These are phyloP conservation scores for Rhopalosiphum maidis DNA, from an alignment of 1,140 invertebrate species.

Conservation along the genomic window DNA sequence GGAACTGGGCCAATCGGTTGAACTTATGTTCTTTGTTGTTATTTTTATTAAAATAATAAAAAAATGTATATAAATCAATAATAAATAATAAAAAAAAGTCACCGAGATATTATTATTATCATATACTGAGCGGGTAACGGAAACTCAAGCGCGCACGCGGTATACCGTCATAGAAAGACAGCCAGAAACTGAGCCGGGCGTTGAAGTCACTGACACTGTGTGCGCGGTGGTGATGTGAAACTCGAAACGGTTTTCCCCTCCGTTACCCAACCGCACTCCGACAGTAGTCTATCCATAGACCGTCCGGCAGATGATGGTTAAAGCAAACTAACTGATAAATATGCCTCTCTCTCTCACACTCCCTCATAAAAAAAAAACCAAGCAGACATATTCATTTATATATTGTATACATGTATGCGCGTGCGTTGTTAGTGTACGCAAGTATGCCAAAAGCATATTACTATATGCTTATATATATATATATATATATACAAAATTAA, in stretches of 20 bases:
- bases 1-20: neutral
- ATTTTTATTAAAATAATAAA: neutral
- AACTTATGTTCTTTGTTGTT: neutral
- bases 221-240: constrained; percentile 52
- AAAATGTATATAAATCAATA: neutral
- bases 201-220: constrained; percentile 54
- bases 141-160: neutral
- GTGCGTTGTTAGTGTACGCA: neutral
- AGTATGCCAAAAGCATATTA: neutral
- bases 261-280: constrained; percentile 24
- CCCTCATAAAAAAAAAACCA: neutral
- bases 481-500: neutral
- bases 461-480: too few relatives aligned
- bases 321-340: constrained; percentile 30
- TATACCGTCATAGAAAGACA: constrained; percentile 31
- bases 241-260: constrained; percentile 57
- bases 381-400: constrained; percentile 4
- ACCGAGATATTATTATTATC: neutral
- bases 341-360: neutral
- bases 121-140: neutral
- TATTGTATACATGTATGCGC: neutral
- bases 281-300: constrained; percentile 19
- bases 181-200: constrained; percentile 50
- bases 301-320: neutral
- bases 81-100: neutral